Evolutionary conservation across 2,113 vertebrate species (phyloP).

Genomic region (Pteronura brasiliensis): DNA sequence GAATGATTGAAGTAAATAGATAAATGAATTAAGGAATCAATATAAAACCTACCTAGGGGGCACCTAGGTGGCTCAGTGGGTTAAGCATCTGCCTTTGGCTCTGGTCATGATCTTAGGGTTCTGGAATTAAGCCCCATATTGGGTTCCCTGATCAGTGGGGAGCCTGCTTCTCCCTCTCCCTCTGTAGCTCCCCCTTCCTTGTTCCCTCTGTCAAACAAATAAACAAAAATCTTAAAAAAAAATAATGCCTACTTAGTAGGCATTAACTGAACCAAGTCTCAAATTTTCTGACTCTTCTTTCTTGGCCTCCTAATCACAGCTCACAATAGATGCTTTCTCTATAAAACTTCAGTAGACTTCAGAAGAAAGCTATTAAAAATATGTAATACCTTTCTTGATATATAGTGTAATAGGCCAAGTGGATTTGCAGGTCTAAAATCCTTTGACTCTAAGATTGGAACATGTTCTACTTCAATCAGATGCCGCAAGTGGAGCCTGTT

Average conservation of each 20-base stretch:
- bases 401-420: not conserved
- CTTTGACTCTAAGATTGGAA: not conserved
- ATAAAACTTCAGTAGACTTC: not conserved
- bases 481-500: not conserved
- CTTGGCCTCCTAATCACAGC: not conserved
- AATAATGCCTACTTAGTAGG: not conserved
- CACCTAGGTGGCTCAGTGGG: not conserved
- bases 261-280: not conserved
- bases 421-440: not conserved
- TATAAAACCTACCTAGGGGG: not conserved
- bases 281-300: not conserved
- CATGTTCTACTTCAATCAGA: not conserved
- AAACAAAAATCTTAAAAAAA: not conserved
- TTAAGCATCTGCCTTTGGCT: not conserved
- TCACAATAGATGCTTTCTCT: not conserved
- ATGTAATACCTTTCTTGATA: not conserved
- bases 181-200: not conserved
- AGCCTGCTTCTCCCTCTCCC: not conserved
- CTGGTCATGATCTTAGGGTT: not conserved
- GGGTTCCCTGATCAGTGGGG: too few relatives aligned
- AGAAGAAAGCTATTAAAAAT: not conserved
- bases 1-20: not conserved
- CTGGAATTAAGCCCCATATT: too few relatives aligned
- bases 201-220: not conserved
- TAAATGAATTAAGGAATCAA: not conserved